phyloP scores from a whole-genome alignment of 2,888 invertebrate genomes.

The Macrosiphum euphorbiae region DNA sequence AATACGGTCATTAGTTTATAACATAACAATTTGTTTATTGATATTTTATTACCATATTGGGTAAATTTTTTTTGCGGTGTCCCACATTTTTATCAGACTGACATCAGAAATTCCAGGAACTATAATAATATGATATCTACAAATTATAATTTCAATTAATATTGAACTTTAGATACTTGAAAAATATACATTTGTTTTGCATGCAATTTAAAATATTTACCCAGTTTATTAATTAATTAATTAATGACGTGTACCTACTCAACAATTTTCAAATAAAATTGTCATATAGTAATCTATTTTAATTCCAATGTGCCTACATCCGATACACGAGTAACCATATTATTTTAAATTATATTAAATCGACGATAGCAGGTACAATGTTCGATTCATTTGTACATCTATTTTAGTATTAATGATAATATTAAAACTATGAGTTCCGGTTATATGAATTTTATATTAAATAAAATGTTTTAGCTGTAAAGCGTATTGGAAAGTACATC shows the following conservation, averaged over 20 bases:
- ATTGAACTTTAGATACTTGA: background rate
- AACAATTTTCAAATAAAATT: no score
- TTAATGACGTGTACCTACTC: no score
- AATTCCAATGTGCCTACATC: background rate
- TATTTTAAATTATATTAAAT: background rate
- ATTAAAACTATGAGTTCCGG: background rate
- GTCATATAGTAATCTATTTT: background rate
- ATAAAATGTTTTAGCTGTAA: background rate
- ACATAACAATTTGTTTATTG: background rate
- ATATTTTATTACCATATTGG: background rate
- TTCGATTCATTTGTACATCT: no score
- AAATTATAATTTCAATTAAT: background rate
- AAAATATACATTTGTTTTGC: background rate
- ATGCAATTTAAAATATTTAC: background rate
- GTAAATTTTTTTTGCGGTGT: background rate
- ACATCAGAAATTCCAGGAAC: background rate
- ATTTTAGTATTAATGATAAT: background rate
- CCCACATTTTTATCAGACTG: background rate
- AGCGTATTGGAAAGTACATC: background rate
- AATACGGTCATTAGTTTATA: background rate
- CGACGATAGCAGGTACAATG: background rate
- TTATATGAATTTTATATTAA: background rate
- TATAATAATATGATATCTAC: background rate
- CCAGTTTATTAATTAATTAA: no score
- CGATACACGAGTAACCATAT: background rate